phyloP scores from a whole-genome alignment of 2,113 vertebrate genomes.

The Rafetus swinhoei region DNA sequence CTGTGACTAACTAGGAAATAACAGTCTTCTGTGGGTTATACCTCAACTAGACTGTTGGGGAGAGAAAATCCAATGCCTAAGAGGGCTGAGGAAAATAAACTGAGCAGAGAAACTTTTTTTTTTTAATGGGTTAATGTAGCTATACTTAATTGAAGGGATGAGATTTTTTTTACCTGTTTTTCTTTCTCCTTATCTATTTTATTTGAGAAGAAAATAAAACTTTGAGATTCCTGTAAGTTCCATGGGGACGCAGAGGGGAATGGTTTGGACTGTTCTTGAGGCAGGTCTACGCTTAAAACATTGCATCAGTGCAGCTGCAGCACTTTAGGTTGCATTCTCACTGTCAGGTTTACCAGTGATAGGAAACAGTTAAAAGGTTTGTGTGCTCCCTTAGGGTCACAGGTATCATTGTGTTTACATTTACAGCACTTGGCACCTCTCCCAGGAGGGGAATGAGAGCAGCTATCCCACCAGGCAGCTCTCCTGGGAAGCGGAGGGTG shows the following conservation, averaged over 20 bases:
- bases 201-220: neutral
- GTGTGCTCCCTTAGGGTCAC: too few relatives aligned
- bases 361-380: too few relatives aligned
- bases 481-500: too few relatives aligned
- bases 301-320: neutral
- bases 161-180: neutral
- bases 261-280: neutral
- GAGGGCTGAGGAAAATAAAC: neutral
- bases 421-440: too few relatives aligned
- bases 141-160: neutral
- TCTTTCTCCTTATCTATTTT: accelerated
- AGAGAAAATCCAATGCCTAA: neutral
- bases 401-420: too few relatives aligned
- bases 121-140: neutral
- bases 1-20: neutral
- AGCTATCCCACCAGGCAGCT: too few relatives aligned
- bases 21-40: neutral
- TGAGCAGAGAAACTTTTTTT: neutral
- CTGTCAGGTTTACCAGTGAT: too few relatives aligned
- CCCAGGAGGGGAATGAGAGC: too few relatives aligned
- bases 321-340: neutral
- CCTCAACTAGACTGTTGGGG: neutral
- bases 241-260: too few relatives aligned
- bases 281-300: neutral
- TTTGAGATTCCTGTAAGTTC: neutral